Evolutionary conservation across 2,113 vertebrate species (phyloP), one percentile per base, ranked within the genome.

Genomic region (Aspiorhynchus laticeps): DNA sequence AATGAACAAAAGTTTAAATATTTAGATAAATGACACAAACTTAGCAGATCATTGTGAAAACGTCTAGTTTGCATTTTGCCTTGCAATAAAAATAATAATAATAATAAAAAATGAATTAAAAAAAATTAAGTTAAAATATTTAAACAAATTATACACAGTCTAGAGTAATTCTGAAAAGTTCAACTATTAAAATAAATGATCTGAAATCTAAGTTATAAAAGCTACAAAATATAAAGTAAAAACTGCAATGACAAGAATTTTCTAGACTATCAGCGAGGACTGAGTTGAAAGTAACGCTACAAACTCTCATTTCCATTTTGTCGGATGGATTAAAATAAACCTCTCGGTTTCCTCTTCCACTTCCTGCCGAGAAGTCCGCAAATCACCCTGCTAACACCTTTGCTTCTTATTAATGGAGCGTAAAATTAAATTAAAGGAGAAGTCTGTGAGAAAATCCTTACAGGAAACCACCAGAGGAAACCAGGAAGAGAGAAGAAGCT

Each of bases 351-450:
- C 65, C 19, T 76, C 59, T 73, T 77, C 84, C 61, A 11, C 74
- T 89, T 83, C 26, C 80, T 86, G 85, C 88, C 0, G 87, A 33
- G 46, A 78, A 78, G 48, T 78, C 48, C 17, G 9, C 90, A 90
- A 91, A 92, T 92, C 90, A 90, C 83, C 38, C 59, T 8, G 24
- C 85, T 88, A 80, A 88, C 88, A 85, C 85, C 85, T 89, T 53
- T 38, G 90, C 88, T 89, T 46, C 74, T 85, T 74, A 86, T 91
- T 92, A 93, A 93, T 91, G 90, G 92, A 80, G 88, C 92, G 91
- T 86, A 91, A 92, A 91, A 94, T 94, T 91, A 84, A 92, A 93
- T 92, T 87, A 91, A 87, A 84, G 87, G 83, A 19, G 89, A 90
- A 84, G 86, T 71, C 83, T 15, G 83, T 87, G 85, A 89, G 69